Percentiles rank a stretch among this genome's conserved stretches.
These are phyloP conservation scores for Eretmocerus hayati DNA, from an alignment of 2,888 invertebrate species.

Conservation along the genomic window DNA sequence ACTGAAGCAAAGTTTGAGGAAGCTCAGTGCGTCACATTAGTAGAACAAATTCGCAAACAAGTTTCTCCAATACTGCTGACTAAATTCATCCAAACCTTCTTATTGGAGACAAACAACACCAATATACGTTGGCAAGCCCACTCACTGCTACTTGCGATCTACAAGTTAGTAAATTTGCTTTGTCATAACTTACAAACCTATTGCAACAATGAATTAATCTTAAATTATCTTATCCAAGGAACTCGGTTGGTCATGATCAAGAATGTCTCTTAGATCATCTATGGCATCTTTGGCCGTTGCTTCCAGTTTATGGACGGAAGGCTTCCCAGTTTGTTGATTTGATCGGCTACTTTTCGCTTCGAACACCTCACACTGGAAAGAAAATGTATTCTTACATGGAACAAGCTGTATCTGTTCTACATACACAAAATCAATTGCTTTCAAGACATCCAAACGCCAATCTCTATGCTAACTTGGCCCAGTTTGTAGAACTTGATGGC, in stretches of 20 bases:
- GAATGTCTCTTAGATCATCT: conserved; percentile 72
- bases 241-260: conserved; percentile 71
- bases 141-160: conserved; percentile 73
- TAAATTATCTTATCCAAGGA: conserved; percentile 48
- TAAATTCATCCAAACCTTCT: conserved; percentile 79
- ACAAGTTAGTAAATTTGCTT: conserved; percentile 54
- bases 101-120: conserved; percentile 88
- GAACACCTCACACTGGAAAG: conserved; percentile 64
- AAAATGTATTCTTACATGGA: conserved; percentile 73
- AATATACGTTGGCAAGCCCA: conserved; percentile 95
- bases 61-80: conserved; percentile 48
- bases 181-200: not conserved
- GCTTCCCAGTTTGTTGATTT: conserved; percentile 96
- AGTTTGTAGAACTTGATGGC: conserved; percentile 92
- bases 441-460: conserved; percentile 91
- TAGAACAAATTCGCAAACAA: conserved; percentile 64
- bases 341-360: conserved; percentile 88
- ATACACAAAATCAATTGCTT: conserved; percentile 81
- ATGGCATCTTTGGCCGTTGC: conserved; percentile 86
- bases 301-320: conserved; percentile 86
- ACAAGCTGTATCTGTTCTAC: conserved; percentile 76
- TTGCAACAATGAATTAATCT: not conserved
- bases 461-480: conserved; percentile 83
- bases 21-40: conserved; percentile 59
- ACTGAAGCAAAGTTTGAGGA: conserved; percentile 62